phyloP scores from a whole-genome alignment of 2,797 vertebrate species.

The Pagetopsis macropterus region DNA sequence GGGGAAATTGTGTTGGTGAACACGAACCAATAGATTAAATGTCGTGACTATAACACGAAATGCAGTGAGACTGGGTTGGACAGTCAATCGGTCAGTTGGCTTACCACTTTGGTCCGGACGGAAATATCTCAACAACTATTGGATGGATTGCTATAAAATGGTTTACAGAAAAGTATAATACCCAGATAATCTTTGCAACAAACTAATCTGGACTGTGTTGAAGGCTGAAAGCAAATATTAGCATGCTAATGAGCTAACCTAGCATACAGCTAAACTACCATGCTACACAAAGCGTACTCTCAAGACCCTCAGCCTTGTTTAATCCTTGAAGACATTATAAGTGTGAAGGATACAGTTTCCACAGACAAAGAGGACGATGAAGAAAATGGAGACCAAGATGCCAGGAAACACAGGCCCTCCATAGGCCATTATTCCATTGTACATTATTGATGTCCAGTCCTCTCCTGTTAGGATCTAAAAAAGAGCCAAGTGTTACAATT shows the following conservation, averaged over 20 bases:
- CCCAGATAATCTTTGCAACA: neutral
- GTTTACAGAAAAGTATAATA: neutral
- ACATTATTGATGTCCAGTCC: constrained; percentile 96
- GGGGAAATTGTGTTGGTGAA: too few relatives aligned
- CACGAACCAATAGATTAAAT: too few relatives aligned
- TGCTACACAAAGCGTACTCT: too few relatives aligned
- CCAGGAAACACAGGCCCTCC: constrained; percentile 93
- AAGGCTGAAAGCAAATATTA: neutral
- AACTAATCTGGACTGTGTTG: neutral
- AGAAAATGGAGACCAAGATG: constrained; percentile 95
- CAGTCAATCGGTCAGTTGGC: neutral
- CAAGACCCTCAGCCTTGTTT: neutral
- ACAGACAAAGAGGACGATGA: constrained; percentile 93
- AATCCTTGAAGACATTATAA: neutral
- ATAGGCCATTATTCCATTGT: constrained; percentile 94
- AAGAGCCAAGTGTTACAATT: constrained; percentile 10
- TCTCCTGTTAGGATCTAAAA: constrained; percentile 94
- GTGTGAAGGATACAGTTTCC: constrained; percentile 95
- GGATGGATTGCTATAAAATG: neutral
- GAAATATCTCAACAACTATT: neutral
- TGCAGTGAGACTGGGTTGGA: too few relatives aligned
- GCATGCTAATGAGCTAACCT: neutral
- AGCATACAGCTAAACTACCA: neutral
- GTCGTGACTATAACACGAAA: too few relatives aligned
- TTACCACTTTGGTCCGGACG: neutral